These are phyloP conservation scores for Nemapogon koenigi DNA, from an alignment of 2,888 invertebrate genomes.

Conservation along the genomic window DNA sequence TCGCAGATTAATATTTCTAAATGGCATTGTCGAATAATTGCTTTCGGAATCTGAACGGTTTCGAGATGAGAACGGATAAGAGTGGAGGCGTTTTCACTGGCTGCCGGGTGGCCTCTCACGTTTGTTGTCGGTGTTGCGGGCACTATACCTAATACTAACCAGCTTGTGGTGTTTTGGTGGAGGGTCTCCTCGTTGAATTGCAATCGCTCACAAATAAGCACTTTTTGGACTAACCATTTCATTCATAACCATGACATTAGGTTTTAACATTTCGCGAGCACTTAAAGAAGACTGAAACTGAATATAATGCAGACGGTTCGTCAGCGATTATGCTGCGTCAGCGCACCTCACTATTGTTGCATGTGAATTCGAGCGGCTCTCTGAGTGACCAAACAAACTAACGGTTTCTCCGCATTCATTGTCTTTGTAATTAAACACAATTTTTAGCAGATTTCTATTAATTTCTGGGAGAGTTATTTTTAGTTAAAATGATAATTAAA, in stretches of 20 bases:
- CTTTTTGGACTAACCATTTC: too few relatives aligned
- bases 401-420: constrained; percentile 46
- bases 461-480: constrained; percentile 35
- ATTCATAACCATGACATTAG: too few relatives aligned
- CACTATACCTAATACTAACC: constrained; percentile 9
- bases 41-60: constrained; percentile 20
- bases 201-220: too few relatives aligned
- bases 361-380: constrained; percentile 38
- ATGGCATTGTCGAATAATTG: constrained; percentile 29
- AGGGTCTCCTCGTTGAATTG: too few relatives aligned
- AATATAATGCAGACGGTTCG: too few relatives aligned
- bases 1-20: constrained; percentile 36
- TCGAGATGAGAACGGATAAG: constrained; percentile 55
- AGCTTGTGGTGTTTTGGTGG: constrained; percentile 4
- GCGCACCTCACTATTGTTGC: constrained; percentile 26
- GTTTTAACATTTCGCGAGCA: too few relatives aligned
- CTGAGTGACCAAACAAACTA: constrained; percentile 41
- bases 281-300: too few relatives aligned
- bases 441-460: constrained; percentile 48
- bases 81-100: constrained; percentile 22
- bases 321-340: constrained; percentile 2
- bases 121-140: constrained; percentile 4
- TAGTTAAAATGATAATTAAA: too few relatives aligned
- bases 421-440: constrained; percentile 51
- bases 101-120: constrained; percentile 2